A percentile compares a stretch with the other conserved stretches of the same genome.
phyloP scores from a whole-genome alignment of 2,888 invertebrate genomes.

The Latrodectus elegans region DNA sequence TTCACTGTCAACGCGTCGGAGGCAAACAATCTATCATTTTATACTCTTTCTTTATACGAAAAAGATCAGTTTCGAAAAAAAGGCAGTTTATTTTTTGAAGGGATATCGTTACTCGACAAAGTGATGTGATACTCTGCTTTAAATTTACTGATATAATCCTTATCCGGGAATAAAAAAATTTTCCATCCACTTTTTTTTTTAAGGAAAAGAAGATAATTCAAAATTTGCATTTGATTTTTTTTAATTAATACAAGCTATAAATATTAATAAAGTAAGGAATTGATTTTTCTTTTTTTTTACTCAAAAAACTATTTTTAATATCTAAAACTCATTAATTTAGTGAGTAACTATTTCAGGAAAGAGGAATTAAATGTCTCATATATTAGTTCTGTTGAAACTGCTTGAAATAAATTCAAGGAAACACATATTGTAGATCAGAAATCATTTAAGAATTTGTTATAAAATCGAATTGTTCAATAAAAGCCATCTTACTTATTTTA shows the following conservation, averaged over 20 bases:
- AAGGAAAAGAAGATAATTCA: not conserved
- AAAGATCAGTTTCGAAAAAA: conserved; percentile 64
- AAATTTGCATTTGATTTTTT: not conserved
- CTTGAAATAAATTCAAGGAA: too few species aligned
- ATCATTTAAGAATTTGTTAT: too few species aligned
- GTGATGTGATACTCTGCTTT: conserved; percentile 68
- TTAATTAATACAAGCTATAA: not conserved
- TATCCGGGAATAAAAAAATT: conserved; percentile 30
- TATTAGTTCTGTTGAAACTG: too few species aligned
- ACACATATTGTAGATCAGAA: too few species aligned
- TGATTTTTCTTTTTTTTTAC: too few species aligned
- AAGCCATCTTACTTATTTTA: too few species aligned
- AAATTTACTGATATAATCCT: conserved; percentile 64
- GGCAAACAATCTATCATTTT: conserved; percentile 61
- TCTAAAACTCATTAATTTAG: too few species aligned
- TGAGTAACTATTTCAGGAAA: too few species aligned
- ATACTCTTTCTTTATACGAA: conserved; percentile 60
- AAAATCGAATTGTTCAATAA: too few species aligned
- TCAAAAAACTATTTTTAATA: too few species aligned
- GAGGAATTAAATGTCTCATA: too few species aligned
- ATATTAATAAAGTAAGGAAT: not conserved
- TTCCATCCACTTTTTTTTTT: conserved; percentile 9
- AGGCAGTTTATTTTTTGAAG: conserved; percentile 65
- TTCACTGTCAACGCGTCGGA: conserved; percentile 59
- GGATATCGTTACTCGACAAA: conserved; percentile 61